phyloP scores from a whole-genome alignment of 1,140 invertebrate species.

The Heterodera carotae region DNA sequence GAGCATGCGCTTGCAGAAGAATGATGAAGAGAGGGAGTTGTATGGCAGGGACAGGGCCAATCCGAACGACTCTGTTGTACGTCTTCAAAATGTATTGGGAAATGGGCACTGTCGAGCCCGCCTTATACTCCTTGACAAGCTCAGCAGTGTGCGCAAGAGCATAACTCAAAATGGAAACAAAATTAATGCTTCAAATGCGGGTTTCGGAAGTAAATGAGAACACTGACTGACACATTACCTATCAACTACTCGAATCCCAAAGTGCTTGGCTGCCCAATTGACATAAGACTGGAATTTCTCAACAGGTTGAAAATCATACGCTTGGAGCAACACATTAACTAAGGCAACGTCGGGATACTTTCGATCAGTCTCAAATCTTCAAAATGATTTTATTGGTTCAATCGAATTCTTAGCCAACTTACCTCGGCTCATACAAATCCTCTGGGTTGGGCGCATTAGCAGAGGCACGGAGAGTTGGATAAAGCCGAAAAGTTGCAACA shows the following conservation, averaged over 20 bases:
- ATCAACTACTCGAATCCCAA: constrained; percentile 57
- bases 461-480: constrained; percentile 19
- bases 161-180: constrained; percentile 20
- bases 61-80: constrained; percentile 56
- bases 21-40: constrained; percentile 55
- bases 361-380: constrained; percentile 28
- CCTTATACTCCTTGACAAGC: constrained; percentile 29
- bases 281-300: constrained; percentile 61
- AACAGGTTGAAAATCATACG: constrained; percentile 52
- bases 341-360: constrained; percentile 51
- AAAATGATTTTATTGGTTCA: too few relatives aligned
- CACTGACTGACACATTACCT: constrained; percentile 47
- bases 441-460: constrained; percentile 15
- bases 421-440: constrained; percentile 36
- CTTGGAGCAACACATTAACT: constrained; percentile 58
- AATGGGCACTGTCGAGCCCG: constrained; percentile 50
- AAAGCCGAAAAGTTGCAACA: background rate
- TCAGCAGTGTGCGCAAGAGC: constrained; percentile 13
- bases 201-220: background rate
- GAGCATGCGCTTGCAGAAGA: constrained; percentile 57
- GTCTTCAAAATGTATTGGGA: constrained; percentile 53
- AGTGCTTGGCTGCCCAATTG: constrained; percentile 54
- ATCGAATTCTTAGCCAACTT: background rate
- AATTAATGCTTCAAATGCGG: background rate
- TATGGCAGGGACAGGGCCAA: constrained; percentile 54